Evolutionary conservation across 2,113 vertebrate species (phyloP).

Genomic region (Piaya cayana): DNA sequence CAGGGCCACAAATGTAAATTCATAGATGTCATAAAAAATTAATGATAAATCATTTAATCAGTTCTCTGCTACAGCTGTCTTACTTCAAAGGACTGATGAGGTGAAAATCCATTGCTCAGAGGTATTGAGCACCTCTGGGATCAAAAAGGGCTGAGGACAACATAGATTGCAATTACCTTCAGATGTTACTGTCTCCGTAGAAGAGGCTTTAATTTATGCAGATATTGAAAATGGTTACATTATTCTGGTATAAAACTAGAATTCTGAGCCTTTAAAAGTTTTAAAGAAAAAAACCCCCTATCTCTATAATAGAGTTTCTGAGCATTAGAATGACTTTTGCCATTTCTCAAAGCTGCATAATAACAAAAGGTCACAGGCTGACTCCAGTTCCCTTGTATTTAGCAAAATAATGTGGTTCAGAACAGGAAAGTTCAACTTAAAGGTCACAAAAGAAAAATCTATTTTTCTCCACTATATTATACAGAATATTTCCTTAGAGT

Average conservation of each 20-base stretch:
- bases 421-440: conserved; percentile 73
- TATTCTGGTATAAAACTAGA: neutral
- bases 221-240: neutral
- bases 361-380: conserved; percentile 75
- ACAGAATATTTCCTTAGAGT: conserved; percentile 59
- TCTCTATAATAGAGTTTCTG: conserved; percentile 55
- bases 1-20: neutral
- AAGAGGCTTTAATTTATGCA: neutral
- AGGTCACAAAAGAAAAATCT: conserved; percentile 73
- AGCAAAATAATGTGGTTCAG: conserved; percentile 68
- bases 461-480: conserved; percentile 63
- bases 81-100: neutral
- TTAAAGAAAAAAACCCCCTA: neutral
- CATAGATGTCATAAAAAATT: neutral
- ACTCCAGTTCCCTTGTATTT: conserved; percentile 58
- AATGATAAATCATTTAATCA: neutral
- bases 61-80: neutral
- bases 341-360: conserved; percentile 65
- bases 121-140: neutral
- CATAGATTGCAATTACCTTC: neutral
- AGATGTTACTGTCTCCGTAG: neutral
- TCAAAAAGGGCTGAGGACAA: neutral
- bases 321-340: conserved; percentile 51
- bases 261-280: neutral
- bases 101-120: neutral